These are phyloP conservation scores for Lasioglossum figueresi DNA, from an alignment of 2,888 invertebrate genomes.

Conservation along the genomic window DNA sequence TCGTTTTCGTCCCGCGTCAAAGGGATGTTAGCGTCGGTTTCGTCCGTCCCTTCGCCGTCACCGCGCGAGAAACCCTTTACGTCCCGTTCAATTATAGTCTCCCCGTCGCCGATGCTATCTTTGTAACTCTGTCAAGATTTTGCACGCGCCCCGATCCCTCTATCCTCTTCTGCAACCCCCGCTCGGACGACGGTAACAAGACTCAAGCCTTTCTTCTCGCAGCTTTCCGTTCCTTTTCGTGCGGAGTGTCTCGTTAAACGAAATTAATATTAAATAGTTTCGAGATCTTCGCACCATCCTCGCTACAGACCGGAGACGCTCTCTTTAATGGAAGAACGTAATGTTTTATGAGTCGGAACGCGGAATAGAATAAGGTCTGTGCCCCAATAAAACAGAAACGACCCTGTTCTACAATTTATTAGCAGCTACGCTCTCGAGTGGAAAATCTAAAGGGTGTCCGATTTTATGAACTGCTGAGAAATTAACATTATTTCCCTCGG, in stretches of 20 bases:
- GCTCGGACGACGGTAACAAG: not conserved
- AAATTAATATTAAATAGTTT: slow-evolving; percentile 21
- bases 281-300: not conserved
- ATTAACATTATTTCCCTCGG: not conserved
- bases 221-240: not conserved
- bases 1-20: slow-evolving; percentile 50
- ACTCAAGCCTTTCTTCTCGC: not conserved
- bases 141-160: slow-evolving; percentile 11
- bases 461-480: not conserved
- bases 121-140: slow-evolving; percentile 48
- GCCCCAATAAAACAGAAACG: not conserved
- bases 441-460: not conserved
- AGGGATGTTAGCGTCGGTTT: slow-evolving; percentile 29
- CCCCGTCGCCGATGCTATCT: slow-evolving; percentile 44
- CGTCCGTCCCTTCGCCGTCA: slow-evolving; percentile 5
- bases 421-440: not conserved
- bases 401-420: slow-evolving; percentile 2
- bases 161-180: not conserved
- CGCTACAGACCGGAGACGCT: not conserved
- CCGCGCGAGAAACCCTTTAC: slow-evolving; percentile 40
- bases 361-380: not conserved
- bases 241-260: slow-evolving; percentile 15
- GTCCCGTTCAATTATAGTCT: slow-evolving; percentile 55
- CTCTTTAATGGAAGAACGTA: not conserved
- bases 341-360: not conserved